Conservation (phyloP, 2,113 vertebrate genomes). For the Ancistrus triradiatus region DNA sequence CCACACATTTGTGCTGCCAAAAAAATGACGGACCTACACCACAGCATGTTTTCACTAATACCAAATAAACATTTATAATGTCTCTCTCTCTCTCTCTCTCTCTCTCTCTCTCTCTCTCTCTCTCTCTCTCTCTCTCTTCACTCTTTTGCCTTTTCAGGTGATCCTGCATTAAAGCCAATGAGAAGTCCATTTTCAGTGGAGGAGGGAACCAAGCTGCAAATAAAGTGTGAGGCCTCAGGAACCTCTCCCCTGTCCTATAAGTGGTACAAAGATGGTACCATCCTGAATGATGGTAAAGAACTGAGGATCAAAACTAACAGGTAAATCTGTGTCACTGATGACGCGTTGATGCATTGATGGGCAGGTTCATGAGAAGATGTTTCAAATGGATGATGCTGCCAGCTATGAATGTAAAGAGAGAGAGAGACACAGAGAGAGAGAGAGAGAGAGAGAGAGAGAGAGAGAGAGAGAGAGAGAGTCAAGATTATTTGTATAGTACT, state of each 20-base stretch:
- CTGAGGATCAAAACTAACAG: conserved; percentile 80
- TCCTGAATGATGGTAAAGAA: conserved; percentile 85
- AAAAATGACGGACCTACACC: background rate
- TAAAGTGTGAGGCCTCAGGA: conserved; percentile 89
- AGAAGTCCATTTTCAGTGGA: conserved; percentile 76
- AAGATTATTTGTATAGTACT: too few relatives aligned
- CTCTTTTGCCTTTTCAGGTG: conserved; percentile 61
- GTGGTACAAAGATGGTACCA: conserved; percentile 93
- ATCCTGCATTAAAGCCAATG: conserved; percentile 88
- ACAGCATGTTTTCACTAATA: background rate
- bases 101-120: conserved; percentile 4
- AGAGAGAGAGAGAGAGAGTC: too few relatives aligned
- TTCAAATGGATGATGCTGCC: too few relatives aligned
- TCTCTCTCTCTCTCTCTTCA: conserved; percentile 1
- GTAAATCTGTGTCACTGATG: too few relatives aligned
- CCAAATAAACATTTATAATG: background rate
- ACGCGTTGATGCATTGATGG: too few relatives aligned
- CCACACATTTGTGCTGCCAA: background rate
- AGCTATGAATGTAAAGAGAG: too few relatives aligned
- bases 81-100: conserved; percentile 10
- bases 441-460: too few relatives aligned
- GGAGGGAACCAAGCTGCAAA: conserved; percentile 80
- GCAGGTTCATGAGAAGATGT: too few relatives aligned
- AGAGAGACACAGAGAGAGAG: too few relatives aligned
- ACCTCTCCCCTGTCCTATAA: conserved; percentile 82